These are phyloP conservation scores for Cotesia vestalis DNA, from an alignment of 1,140 invertebrate genomes.

Conservation along the genomic window DNA sequence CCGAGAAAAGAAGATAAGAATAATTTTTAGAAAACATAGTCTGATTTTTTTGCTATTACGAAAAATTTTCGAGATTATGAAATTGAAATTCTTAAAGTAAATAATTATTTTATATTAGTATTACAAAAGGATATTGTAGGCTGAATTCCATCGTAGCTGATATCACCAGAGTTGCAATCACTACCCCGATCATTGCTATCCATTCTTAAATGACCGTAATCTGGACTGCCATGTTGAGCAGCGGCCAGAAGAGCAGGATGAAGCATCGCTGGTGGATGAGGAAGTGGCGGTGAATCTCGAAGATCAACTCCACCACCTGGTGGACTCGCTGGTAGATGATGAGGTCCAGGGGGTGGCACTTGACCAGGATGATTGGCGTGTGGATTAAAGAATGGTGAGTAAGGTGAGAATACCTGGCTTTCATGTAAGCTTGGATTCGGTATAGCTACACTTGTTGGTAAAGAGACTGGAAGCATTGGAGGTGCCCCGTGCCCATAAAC, in stretches of 20 bases:
- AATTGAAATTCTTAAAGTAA: neutral
- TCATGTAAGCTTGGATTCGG: constrained; percentile 95
- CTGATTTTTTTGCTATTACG: neutral
- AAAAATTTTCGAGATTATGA: no score
- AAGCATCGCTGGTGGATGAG: constrained; percentile 80
- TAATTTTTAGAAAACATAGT: constrained; percentile 12
- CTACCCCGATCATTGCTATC: constrained; percentile 84
- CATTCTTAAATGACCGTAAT: constrained; percentile 79
- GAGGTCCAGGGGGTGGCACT: constrained; percentile 64
- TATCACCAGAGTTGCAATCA: constrained; percentile 88
- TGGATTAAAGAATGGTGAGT: constrained; percentile 83
- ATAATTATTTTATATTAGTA: constrained; percentile 38
- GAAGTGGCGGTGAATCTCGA: constrained; percentile 80
- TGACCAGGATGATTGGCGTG: constrained; percentile 65
- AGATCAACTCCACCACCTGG: constrained; percentile 73
- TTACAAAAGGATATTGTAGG: constrained; percentile 94
- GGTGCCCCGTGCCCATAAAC: constrained; percentile 70
- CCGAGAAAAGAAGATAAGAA: constrained; percentile 15
- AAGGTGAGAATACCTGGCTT: constrained; percentile 91
- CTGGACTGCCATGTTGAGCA: constrained; percentile 79
- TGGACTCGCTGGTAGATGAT: constrained; percentile 68
- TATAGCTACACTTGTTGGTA: constrained; percentile 94
- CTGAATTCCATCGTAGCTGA: constrained; percentile 88
- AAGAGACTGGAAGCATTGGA: constrained; percentile 84
- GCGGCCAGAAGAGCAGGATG: constrained; percentile 82